These are phyloP conservation scores for Kryphioiulus occultus DNA, from an alignment of 2,888 invertebrate species.

Conservation along the genomic window DNA sequence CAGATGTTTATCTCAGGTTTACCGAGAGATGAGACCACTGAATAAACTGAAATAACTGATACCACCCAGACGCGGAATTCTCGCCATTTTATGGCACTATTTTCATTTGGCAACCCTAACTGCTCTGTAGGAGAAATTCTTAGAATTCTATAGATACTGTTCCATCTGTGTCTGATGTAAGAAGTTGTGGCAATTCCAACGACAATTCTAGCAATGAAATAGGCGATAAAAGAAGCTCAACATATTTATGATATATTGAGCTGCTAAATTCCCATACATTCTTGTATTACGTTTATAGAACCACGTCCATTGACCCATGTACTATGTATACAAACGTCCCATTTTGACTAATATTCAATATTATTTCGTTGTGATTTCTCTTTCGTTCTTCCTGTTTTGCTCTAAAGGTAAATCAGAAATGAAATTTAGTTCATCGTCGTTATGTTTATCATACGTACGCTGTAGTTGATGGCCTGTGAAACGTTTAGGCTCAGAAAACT, in stretches of 20 bases:
- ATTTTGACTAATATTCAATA: too few relatives aligned
- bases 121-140: background rate
- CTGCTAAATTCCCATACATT: background rate
- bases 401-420: too few relatives aligned
- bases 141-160: background rate
- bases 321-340: too few relatives aligned
- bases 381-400: too few relatives aligned
- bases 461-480: background rate
- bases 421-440: too few relatives aligned
- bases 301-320: too few relatives aligned
- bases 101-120: background rate
- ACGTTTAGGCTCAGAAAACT: background rate
- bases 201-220: background rate
- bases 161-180: background rate
- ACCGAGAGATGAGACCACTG: background rate
- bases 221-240: background rate
- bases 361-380: too few relatives aligned
- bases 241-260: background rate
- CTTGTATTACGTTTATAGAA: too few relatives aligned
- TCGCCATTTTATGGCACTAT: background rate
- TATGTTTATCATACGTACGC: background rate
- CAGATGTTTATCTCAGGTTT: background rate
- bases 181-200: background rate
- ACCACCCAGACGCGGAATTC: background rate
- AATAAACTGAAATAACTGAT: conserved; percentile 23